Evolutionary conservation across 2,888 invertebrate genomes (phyloP).

Genomic region (Platycheirus rosarum): DNA sequence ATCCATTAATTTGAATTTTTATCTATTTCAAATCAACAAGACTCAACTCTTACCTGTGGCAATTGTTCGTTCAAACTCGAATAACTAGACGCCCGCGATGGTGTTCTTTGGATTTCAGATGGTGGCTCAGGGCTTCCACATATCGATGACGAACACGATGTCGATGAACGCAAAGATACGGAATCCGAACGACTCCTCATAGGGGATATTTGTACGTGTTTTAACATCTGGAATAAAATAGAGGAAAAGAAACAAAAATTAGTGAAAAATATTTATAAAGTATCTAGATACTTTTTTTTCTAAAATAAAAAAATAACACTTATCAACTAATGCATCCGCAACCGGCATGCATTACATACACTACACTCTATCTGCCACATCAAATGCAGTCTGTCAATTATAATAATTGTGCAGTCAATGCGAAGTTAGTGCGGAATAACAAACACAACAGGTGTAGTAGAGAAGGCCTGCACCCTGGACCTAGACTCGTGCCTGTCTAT

Average conservation of each 20-base stretch:
- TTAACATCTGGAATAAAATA: constrained; percentile 88
- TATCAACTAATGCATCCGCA: constrained; percentile 32
- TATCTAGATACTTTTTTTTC: not conserved
- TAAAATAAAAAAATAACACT: constrained; percentile 7
- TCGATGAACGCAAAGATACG: constrained; percentile 89
- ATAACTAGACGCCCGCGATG: constrained; percentile 87
- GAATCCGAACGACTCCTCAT: constrained; percentile 93
- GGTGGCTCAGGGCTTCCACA: constrained; percentile 88
- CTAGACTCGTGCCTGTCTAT: not conserved
- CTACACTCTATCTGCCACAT: not conserved
- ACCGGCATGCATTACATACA: not conserved
- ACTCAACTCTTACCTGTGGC: constrained; percentile 82
- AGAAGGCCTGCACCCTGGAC: not conserved
- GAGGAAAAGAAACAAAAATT: too few species aligned
- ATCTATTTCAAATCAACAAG: not conserved
- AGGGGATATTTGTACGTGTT: constrained; percentile 95
- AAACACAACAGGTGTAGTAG: constrained; percentile 54
- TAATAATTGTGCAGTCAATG: constrained; percentile 37
- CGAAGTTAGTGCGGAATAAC: not conserved
- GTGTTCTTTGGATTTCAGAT: constrained; percentile 84
- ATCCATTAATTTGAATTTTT: constrained; percentile 19
- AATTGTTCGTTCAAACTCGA: constrained; percentile 85
- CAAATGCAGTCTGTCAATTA: constrained; percentile 21
- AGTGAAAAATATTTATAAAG: constrained; percentile 11
- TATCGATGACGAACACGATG: constrained; percentile 86